phyloP scores from a whole-genome alignment of 2,888 invertebrate species.

The Dynastes hyllus region DNA sequence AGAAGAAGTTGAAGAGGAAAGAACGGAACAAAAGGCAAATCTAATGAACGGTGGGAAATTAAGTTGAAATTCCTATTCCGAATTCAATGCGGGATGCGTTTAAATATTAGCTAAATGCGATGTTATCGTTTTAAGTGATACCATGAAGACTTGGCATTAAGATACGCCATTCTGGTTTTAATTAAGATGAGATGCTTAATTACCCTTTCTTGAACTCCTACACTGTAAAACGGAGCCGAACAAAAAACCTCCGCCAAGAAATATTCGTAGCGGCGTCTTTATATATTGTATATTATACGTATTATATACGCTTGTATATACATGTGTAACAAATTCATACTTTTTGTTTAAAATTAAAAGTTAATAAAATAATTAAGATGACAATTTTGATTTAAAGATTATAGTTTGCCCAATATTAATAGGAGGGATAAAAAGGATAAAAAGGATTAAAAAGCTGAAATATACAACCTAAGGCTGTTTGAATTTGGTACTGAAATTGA shows the following conservation, averaged over 20 bases:
- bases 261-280: background rate
- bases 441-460: too few relatives aligned
- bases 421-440: too few relatives aligned
- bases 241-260: constrained; percentile 34
- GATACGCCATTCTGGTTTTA: constrained; percentile 66
- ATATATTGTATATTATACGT: background rate
- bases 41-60: constrained; percentile 56
- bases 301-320: too few relatives aligned
- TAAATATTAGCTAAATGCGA: constrained; percentile 64
- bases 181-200: constrained; percentile 69
- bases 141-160: constrained; percentile 65
- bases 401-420: too few relatives aligned
- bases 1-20: constrained; percentile 27
- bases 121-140: constrained; percentile 65
- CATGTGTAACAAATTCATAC: too few relatives aligned
- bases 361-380: too few relatives aligned
- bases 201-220: constrained; percentile 57
- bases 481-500: too few relatives aligned
- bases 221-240: constrained; percentile 52
- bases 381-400: too few relatives aligned
- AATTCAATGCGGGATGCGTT: constrained; percentile 67
- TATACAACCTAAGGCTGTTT: too few relatives aligned
- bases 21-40: constrained; percentile 50
- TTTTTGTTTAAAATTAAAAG: too few relatives aligned
- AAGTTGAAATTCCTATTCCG: constrained; percentile 65